Base-by-base conservation (phyloP, 1,140 invertebrate genomes). In the Heterodera carotae region DNA sequence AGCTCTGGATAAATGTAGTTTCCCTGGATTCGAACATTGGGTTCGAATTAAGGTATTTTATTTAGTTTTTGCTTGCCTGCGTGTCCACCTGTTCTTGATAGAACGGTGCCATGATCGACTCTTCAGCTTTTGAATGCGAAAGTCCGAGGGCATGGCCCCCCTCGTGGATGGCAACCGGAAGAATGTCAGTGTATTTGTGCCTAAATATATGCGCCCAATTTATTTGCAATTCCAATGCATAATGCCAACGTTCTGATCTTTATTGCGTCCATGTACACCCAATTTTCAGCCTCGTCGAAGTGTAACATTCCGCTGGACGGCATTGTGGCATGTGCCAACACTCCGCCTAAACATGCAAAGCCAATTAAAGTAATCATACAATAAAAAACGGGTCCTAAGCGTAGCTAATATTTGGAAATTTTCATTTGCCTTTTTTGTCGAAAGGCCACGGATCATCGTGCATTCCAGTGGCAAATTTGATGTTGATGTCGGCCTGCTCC, bases 51-150 rank as follows among this genome's bases (percentile, higher is more conserved):
- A 4, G 0, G 48, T 53, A 4, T 22, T 12, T 18, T 22, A 4
- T 18, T 15, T n/a, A 1, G 48, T 18, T 18, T 56, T 56, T 56
- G 48, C 48, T 56, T 22, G 48, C 48, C 48, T 66, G 80, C 48
- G 29, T 79, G 12, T 68, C 43, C 27, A 83, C 77, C 34, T 79
- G 81, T 64, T 81, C 79, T 25, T 86, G 84, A 70, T 86, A 86
- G 68, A 86, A 86, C 2, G 85, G 85, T 22, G 85, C 85, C 85
- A 86, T 86, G n/a, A 86, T 86, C 2, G 86, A 80, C 15, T 81
- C 77, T 64, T 86, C 84, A n/a, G 80, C 78, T 39, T 85, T 68
- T 0, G 84, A 82, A 69, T 86, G 85, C 29, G 69, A 62, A 18
- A 86, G 67, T 29, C 85, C 83, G n/a, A 84, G 66, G 25, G 83